A percentile compares a stretch with the other conserved stretches of the same genome.
Evolutionary conservation across 2,797 vertebrate species (phyloP).

Genomic region (Sciurus vulgaris): DNA sequence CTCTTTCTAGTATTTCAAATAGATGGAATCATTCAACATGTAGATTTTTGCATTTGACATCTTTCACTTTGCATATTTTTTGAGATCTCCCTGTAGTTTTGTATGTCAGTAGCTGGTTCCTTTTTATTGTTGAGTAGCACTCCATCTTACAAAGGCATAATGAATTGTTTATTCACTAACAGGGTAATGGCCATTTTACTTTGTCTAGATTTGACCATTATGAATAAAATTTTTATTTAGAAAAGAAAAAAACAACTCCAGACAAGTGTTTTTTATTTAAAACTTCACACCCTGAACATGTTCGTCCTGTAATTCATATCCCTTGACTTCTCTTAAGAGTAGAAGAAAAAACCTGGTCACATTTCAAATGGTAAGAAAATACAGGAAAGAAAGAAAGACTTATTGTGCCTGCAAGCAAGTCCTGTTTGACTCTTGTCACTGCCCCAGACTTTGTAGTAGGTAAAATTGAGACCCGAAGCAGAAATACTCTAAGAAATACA

Average conservation of each 20-base stretch:
- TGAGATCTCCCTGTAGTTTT: background rate
- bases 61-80: background rate
- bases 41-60: background rate
- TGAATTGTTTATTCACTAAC: background rate
- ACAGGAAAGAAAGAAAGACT: background rate
- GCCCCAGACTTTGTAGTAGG: background rate
- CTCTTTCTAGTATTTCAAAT: background rate
- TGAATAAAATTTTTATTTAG: background rate
- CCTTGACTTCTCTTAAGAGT: background rate
- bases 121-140: background rate
- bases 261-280: background rate
- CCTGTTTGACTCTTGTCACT: accelerated
- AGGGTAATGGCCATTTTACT: background rate
- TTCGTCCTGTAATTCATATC: background rate
- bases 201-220: background rate
- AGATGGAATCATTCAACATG: background rate
- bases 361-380: background rate
- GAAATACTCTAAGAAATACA: too few relatives aligned
- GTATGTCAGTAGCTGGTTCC: background rate
- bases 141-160: background rate
- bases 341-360: background rate
- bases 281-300: background rate
- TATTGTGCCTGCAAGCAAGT: background rate
- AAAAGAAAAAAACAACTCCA: too few relatives aligned
- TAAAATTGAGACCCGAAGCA: background rate